These are phyloP conservation scores for Deroptyus accipitrinus DNA, from an alignment of 2,113 vertebrate genomes.

Conservation along the genomic window DNA sequence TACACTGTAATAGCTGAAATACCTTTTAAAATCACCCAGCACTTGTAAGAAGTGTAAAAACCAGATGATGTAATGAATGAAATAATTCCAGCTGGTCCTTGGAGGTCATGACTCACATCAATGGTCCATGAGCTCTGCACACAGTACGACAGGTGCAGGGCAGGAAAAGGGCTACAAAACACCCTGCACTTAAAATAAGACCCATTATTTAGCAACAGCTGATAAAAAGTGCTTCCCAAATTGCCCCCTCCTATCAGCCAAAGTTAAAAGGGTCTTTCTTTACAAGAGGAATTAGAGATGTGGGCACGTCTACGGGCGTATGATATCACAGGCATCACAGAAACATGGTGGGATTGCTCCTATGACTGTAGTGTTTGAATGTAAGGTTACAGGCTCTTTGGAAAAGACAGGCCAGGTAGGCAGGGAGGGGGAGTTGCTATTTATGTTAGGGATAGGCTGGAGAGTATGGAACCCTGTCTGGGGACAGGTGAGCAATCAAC, in stretches of 20 bases:
- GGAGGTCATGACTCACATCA: accelerated
- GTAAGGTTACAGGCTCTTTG: no score
- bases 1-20: not conserved
- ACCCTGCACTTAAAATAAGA: not conserved
- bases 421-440: no score
- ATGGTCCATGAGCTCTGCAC: not conserved
- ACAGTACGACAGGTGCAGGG: not conserved
- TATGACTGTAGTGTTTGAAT: no score
- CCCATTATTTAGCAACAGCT: not conserved
- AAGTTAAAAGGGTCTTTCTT: not conserved
- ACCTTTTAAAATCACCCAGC: not conserved
- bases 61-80: not conserved
- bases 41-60: not conserved
- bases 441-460: no score
- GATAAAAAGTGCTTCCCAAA: not conserved
- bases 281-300: no score
- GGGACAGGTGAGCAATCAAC: no score
- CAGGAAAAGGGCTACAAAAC: not conserved
- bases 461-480: no score
- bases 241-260: not conserved
- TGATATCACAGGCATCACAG: no score
- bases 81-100: not conserved
- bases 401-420: no score
- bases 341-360: no score
- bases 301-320: no score